Conservation (phyloP, 1,140 invertebrate species). For the Orius insidiosus region DNA sequence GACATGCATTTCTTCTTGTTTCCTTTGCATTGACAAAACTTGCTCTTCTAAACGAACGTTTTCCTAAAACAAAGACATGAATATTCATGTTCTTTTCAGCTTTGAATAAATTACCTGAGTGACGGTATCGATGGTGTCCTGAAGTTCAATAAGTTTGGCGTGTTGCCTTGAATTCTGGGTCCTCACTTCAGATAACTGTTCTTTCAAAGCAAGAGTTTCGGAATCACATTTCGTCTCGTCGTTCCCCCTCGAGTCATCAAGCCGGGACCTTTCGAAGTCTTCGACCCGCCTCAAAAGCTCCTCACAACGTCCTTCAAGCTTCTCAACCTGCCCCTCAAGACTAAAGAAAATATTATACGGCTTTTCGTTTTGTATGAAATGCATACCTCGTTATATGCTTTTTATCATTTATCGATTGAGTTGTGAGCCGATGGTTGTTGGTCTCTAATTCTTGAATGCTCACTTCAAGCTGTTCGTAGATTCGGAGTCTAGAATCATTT, state of each 20-base stretch:
- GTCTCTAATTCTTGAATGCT: conserved; percentile 80
- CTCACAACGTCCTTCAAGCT: conserved; percentile 58
- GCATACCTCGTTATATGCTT: conserved; percentile 14
- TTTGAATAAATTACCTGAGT: conserved; percentile 25
- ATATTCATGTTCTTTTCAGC: no score
- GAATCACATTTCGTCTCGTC: conserved; percentile 10
- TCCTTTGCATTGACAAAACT: conserved; percentile 43
- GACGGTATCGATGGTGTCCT: conserved; percentile 55
- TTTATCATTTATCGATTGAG: conserved; percentile 22
- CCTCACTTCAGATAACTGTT: conserved; percentile 46
- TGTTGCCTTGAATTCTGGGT: conserved; percentile 52
- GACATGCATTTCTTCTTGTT: conserved; percentile 62
- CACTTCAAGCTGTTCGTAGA: conserved; percentile 85
- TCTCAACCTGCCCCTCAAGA: conserved; percentile 52
- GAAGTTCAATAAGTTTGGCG: conserved; percentile 50
- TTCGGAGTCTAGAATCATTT: conserved; percentile 74
- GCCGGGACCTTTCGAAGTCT: conserved; percentile 32
- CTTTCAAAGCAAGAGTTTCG: conserved; percentile 35
- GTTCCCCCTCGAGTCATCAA: not conserved
- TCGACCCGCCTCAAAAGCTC: conserved; percentile 60
- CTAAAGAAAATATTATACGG: no score
- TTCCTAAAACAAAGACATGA: conserved; percentile 34
- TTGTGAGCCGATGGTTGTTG: conserved; percentile 61
- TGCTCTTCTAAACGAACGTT: conserved; percentile 63
- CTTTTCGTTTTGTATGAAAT: no score